These are phyloP conservation scores for Punctoribates punctum DNA, from an alignment of 2,888 invertebrate species.

Conservation along the genomic window DNA sequence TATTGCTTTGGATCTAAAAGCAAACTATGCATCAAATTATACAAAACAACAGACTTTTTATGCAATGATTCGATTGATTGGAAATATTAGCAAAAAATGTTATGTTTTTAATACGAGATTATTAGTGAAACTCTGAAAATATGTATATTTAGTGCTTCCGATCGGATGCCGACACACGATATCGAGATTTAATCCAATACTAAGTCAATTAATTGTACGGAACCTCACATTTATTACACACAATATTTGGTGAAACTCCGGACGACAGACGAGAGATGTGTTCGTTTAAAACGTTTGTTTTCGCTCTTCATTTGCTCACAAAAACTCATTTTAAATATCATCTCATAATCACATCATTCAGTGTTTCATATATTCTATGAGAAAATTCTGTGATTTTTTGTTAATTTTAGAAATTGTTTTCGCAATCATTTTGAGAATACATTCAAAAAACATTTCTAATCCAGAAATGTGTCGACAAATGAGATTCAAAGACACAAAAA, in stretches of 20 bases:
- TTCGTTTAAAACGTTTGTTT: background rate
- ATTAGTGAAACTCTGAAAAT: background rate
- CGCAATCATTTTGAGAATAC: background rate
- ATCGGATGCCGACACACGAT: background rate
- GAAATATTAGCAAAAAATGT: constrained; percentile 18
- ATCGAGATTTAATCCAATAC: constrained; percentile 5
- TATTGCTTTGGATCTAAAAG: background rate
- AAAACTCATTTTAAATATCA: constrained; percentile 20
- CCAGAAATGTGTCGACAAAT: background rate
- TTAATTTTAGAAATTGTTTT: constrained; percentile 8
- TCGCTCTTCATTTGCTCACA: constrained; percentile 23
- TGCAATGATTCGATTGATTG: background rate
- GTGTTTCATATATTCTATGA: constrained; percentile 24
- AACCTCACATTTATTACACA: background rate
- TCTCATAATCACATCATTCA: constrained; percentile 28
- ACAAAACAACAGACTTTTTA: constrained; percentile 20
- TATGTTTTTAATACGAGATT: constrained; percentile 21
- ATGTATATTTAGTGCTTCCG: constrained; percentile 34
- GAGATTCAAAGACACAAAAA: background rate
- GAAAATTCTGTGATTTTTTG: constrained; percentile 36
- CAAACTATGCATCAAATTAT: constrained; percentile 31
- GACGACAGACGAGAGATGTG: background rate
- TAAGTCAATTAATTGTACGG: constrained; percentile 13
- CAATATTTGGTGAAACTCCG: constrained; percentile 5
- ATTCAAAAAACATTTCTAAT: background rate